A percentile compares a stretch with the other conserved stretches of the same genome.
Conservation (phyloP, 2,797 vertebrate species). For the Triplophysa yarkandensis region DNA sequence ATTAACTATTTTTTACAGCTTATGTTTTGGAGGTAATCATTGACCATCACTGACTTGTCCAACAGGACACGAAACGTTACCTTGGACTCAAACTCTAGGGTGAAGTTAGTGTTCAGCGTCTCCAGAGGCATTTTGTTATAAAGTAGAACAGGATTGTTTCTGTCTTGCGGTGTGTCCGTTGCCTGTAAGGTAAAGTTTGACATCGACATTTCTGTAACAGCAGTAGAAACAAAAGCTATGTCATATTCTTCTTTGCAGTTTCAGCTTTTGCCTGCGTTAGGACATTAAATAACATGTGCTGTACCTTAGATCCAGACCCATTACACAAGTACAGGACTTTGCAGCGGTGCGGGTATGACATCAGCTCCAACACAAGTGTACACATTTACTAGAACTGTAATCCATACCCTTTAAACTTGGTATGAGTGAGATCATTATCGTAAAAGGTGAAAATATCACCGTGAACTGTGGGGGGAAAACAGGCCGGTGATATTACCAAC, state of each 20-base stretch:
- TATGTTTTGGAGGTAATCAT: too few species aligned
- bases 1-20: too few species aligned
- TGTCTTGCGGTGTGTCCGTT: constrained; percentile 87
- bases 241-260: too few species aligned
- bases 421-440: constrained; percentile 17
- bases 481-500: constrained; percentile 2
- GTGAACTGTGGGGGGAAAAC: not conserved
- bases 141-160: constrained; percentile 87
- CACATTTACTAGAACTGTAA: not conserved
- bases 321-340: not conserved
- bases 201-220: not conserved
- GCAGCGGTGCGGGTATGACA: not conserved
- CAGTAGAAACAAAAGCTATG: too few species aligned
- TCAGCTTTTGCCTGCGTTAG: too few species aligned
- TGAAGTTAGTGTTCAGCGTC: constrained; percentile 84
- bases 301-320: not conserved
- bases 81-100: constrained; percentile 76
- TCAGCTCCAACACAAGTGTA: constrained; percentile 10
- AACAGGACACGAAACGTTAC: constrained; percentile 64
- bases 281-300: not conserved
- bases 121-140: constrained; percentile 93
- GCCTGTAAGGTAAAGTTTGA: constrained; percentile 72
- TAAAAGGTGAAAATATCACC: constrained; percentile 26
- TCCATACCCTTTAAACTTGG: constrained; percentile 32
- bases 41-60: too few species aligned